Percentiles rank a stretch among this genome's conserved stretches.
Evolutionary conservation across 2,797 vertebrate genomes (phyloP).

Genomic region (Crenuchus spilurus): DNA sequence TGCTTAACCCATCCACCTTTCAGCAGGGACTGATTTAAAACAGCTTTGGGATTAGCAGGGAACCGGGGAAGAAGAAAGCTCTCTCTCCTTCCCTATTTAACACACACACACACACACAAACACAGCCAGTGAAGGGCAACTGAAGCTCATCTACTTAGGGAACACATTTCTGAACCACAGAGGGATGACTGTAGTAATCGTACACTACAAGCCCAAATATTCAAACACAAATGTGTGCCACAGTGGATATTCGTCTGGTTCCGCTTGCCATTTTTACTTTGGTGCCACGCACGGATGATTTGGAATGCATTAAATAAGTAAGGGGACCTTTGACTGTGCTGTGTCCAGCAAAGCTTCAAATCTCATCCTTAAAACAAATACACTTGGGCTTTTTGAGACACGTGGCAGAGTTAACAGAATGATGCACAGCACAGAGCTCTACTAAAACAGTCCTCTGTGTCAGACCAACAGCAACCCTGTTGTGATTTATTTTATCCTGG

Average conservation of each 20-base stretch:
- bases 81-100: neutral
- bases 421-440: neutral
- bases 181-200: neutral
- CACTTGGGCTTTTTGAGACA: neutral
- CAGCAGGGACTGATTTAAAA: slow-evolving; percentile 62
- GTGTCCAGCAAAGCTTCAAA: neutral
- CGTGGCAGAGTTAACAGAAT: neutral
- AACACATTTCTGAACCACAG: neutral
- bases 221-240: neutral
- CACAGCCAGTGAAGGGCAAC: slow-evolving; percentile 7
- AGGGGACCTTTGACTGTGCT: neutral
- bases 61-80: slow-evolving; percentile 10
- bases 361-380: too few relatives aligned
- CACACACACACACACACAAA: neutral
- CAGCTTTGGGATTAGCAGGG: slow-evolving; percentile 45
- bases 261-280: neutral
- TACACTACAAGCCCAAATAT: neutral
- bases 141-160: slow-evolving; percentile 10
- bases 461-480: too few relatives aligned
- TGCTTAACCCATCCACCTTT: slow-evolving; percentile 73
- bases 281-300: neutral
- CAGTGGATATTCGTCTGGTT: neutral
- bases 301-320: neutral
- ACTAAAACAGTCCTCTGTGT: too few relatives aligned
- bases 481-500: too few relatives aligned